phyloP scores from a whole-genome alignment of 2,113 vertebrate species.

The Daboia siamensis region DNA sequence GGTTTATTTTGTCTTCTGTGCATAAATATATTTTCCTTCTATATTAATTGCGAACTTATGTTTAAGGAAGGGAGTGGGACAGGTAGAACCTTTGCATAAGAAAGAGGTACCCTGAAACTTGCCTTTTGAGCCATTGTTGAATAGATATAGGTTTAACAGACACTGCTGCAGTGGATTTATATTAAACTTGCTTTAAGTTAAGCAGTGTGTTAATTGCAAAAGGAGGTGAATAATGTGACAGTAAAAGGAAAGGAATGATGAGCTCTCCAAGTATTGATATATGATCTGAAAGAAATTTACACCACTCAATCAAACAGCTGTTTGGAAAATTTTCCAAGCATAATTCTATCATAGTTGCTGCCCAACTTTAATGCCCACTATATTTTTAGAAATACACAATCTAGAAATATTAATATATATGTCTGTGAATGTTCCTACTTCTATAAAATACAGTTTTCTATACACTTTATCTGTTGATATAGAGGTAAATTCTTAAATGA shows the following conservation, averaged over 20 bases:
- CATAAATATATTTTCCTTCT: background rate
- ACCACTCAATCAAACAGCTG: background rate
- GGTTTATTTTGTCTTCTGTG: background rate
- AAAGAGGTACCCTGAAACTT: background rate
- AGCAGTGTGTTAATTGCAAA: background rate
- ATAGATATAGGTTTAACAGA: background rate
- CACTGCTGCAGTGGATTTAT: background rate
- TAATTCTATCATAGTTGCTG: background rate
- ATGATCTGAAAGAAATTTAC: background rate
- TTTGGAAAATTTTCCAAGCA: background rate
- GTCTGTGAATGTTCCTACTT: background rate
- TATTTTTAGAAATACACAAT: background rate
- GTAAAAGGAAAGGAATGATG: slow-evolving; percentile 5
- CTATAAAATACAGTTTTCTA: background rate
- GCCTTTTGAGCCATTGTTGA: background rate
- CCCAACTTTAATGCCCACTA: background rate
- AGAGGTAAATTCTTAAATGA: background rate
- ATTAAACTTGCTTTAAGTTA: background rate
- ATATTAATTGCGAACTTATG: background rate
- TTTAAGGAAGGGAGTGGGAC: background rate
- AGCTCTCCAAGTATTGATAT: background rate
- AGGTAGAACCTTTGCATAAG: background rate
- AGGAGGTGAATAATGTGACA: background rate
- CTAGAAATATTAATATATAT: background rate
- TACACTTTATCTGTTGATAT: background rate